Percentiles rank a stretch among this genome's conserved stretches.
These are phyloP conservation scores for Parapsyche elsis DNA, from an alignment of 1,140 invertebrate genomes.

Conservation along the genomic window DNA sequence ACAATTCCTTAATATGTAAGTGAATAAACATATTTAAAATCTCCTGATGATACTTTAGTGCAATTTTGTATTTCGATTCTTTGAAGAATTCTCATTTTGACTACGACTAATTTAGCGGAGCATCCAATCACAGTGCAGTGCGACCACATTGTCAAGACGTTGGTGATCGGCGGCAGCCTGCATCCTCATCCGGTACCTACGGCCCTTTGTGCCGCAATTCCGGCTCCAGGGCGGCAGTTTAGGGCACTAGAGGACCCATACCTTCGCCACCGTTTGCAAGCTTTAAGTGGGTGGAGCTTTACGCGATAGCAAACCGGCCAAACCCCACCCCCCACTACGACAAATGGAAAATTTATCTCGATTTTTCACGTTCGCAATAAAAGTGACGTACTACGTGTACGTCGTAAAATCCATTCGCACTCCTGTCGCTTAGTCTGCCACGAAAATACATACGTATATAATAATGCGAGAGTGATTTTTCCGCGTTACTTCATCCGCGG, in stretches of 20 bases:
- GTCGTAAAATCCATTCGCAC: not conserved
- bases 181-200: slow-evolving; percentile 8
- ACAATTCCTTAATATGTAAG: too few species aligned
- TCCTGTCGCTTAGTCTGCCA: not conserved
- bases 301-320: not conserved
- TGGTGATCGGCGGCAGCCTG: not conserved
- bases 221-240: not conserved
- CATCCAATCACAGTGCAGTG: not conserved
- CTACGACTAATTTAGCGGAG: too few species aligned
- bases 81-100: too few species aligned
- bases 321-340: not conserved
- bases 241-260: slow-evolving; percentile 30
- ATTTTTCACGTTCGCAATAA: slow-evolving; percentile 8
- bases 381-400: slow-evolving; percentile 1
- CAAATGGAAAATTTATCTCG: slow-evolving; percentile 41
- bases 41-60: too few species aligned
- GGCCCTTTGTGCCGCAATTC: not conserved
- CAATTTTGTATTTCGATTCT: too few species aligned
- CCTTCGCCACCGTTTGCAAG: not conserved
- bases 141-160: not conserved
- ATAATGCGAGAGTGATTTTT: not conserved
- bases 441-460: not conserved
- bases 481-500: slow-evolving; percentile 23
- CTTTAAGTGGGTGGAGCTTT: slow-evolving; percentile 21
- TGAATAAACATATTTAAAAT: too few species aligned